phyloP scores from a whole-genome alignment of 2,888 invertebrate genomes.

The Sarcophaga subvicina region DNA sequence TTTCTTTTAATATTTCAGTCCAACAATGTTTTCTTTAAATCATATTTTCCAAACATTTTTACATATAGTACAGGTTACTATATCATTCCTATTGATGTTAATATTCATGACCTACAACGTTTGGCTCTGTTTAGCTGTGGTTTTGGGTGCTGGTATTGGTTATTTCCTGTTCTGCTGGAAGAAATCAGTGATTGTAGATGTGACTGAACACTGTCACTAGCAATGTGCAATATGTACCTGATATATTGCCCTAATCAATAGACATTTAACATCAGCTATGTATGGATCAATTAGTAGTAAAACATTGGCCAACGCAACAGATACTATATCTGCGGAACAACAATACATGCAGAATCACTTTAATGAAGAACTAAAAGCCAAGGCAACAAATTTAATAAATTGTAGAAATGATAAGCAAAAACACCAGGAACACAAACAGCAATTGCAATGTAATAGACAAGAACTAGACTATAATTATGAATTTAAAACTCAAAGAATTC shows the following conservation, averaged over 20 bases:
- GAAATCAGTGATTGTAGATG: slow-evolving; percentile 95
- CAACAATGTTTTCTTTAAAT: slow-evolving; percentile 91
- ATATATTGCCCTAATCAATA: slow-evolving; percentile 62
- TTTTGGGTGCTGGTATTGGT: slow-evolving; percentile 93
- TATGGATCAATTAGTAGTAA: slow-evolving; percentile 21
- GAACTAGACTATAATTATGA: slow-evolving; percentile 46
- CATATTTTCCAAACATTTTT: slow-evolving; percentile 94
- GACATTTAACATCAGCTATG: slow-evolving; percentile 50
- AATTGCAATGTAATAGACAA: slow-evolving; percentile 47
- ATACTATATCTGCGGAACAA: slow-evolving; percentile 9
- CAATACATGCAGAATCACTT: background rate
- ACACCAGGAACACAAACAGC: slow-evolving; percentile 42
- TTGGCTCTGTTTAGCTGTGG: slow-evolving; percentile 95
- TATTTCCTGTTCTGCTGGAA: slow-evolving; percentile 98
- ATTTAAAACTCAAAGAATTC: slow-evolving; percentile 50
- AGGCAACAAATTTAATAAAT: slow-evolving; percentile 40
- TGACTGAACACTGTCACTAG: slow-evolving; percentile 98
- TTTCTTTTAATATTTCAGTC: slow-evolving; percentile 83
- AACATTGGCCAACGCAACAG: slow-evolving; percentile 31
- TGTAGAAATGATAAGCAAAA: slow-evolving; percentile 32
- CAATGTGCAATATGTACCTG: slow-evolving; percentile 72
- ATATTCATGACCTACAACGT: slow-evolving; percentile 99
- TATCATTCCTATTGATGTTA: slow-evolving; percentile 97
- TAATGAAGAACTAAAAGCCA: slow-evolving; percentile 32
- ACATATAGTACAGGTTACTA: slow-evolving; percentile 93